Conservation (phyloP, 2,797 vertebrate species). For the Thamnophis elegans region DNA sequence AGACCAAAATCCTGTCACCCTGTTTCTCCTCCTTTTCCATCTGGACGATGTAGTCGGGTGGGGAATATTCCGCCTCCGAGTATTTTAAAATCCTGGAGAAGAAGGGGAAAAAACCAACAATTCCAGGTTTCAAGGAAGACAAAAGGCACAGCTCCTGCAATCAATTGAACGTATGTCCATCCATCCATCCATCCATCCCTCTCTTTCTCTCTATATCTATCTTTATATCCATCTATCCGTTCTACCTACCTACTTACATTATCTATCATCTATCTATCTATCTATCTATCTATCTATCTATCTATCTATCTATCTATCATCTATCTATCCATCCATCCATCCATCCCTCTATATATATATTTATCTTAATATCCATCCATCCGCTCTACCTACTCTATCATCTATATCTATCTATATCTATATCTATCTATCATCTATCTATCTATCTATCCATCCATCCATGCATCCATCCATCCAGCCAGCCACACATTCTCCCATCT, state of each 20-base stretch:
- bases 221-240: background rate
- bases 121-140: background rate
- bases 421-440: too few species aligned
- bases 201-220: too few species aligned
- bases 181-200: too few species aligned
- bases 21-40: conserved; percentile 69
- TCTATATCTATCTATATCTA: too few species aligned
- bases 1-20: conserved; percentile 70
- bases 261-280: background rate
- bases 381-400: too few species aligned
- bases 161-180: background rate
- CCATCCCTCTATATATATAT: too few species aligned
- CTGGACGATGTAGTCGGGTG: conserved; percentile 63
- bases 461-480: too few species aligned
- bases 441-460: too few species aligned
- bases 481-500: too few species aligned
- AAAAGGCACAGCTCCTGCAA: background rate
- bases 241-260: too few species aligned
- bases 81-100: conserved; percentile 71
- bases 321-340: rapidly evolving
- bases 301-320: rapidly evolving
- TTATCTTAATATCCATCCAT: too few species aligned
- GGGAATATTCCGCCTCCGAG: conserved; percentile 67
- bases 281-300: too few species aligned
- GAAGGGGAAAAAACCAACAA: conserved; percentile 18